phyloP scores from a whole-genome alignment of 2,888 invertebrate species.

The Drosophila suboccidentalis region DNA sequence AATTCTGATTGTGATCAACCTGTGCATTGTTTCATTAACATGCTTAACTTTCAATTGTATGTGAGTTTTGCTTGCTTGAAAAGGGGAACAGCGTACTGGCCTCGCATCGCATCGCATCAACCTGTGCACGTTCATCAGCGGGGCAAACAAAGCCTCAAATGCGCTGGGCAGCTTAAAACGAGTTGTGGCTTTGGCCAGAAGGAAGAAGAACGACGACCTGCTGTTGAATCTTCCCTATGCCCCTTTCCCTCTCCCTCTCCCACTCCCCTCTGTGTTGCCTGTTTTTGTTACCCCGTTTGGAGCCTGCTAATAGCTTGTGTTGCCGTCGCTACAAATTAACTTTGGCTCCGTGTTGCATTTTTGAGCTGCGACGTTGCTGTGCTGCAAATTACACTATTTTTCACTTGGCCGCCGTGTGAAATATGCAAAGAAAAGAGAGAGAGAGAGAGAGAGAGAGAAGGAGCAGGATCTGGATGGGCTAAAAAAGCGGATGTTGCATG shows the following conservation, averaged over 20 bases:
- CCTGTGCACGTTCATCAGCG: constrained; percentile 60
- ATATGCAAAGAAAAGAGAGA: constrained; percentile 68
- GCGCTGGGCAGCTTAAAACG: constrained; percentile 53
- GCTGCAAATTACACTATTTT: constrained; percentile 75
- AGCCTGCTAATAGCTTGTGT: constrained; percentile 79
- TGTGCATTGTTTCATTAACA: constrained; percentile 2
- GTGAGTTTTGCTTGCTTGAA: constrained; percentile 2
- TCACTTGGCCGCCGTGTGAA: constrained; percentile 78
- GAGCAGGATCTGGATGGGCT: too few species aligned
- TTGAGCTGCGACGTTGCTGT: constrained; percentile 52
- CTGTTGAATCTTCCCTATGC: background rate
- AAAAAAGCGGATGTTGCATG: constrained; percentile 75
- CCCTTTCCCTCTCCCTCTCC: background rate
- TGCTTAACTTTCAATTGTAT: background rate
- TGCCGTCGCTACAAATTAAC: constrained; percentile 80
- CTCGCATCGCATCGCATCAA: constrained; percentile 23
- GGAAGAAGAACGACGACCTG: constrained; percentile 36
- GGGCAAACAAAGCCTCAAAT: constrained; percentile 43
- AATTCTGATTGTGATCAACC: background rate
- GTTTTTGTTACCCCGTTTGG: constrained; percentile 34
- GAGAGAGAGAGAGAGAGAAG: constrained; percentile 1
- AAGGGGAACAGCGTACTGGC: constrained; percentile 27
- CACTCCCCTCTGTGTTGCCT: background rate
- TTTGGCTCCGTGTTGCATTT: constrained; percentile 76
- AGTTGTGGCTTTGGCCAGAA: constrained; percentile 60